Evolutionary conservation across 2,113 vertebrate species (phyloP).

Genomic region (Synchiropus splendidus): DNA sequence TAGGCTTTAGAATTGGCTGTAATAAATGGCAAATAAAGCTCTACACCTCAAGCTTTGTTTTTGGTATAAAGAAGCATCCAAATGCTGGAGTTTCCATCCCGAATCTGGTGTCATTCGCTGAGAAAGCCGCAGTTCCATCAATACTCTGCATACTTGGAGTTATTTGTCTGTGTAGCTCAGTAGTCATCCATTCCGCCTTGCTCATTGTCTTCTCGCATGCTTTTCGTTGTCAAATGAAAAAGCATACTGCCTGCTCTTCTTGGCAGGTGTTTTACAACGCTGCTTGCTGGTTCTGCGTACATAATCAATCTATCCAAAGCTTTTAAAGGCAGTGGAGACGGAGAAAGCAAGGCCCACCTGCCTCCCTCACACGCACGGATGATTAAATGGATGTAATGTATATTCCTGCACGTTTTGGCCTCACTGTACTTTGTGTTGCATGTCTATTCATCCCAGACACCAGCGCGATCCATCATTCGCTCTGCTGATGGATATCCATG

Average conservation of each 20-base stretch:
- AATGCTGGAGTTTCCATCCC: too few species aligned
- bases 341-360: slow-evolving; percentile 34
- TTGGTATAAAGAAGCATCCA: too few species aligned
- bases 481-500: slow-evolving; percentile 62
- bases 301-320: slow-evolving; percentile 56
- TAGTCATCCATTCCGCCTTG: slow-evolving; percentile 32
- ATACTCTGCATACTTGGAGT: slow-evolving; percentile 19
- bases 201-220: slow-evolving; percentile 14
- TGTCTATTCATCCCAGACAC: slow-evolving; percentile 65
- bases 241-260: slow-evolving; percentile 30
- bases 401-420: slow-evolving; percentile 57
- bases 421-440: slow-evolving; percentile 59
- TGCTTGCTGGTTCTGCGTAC: slow-evolving; percentile 29
- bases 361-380: slow-evolving; percentile 42
- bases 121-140: slow-evolving; percentile 17
- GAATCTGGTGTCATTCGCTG: too few species aligned
- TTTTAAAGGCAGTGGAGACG: slow-evolving; percentile 42
- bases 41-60: too few species aligned
- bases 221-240: slow-evolving; percentile 36
- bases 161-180: slow-evolving; percentile 29
- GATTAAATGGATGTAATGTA: slow-evolving; percentile 72
- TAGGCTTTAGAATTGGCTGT: too few species aligned
- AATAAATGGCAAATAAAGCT: too few species aligned
- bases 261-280: slow-evolving; percentile 51
- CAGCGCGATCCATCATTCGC: slow-evolving; percentile 56